phyloP scores from a whole-genome alignment of 2,797 vertebrate genomes.

The Balearica regulorum region DNA sequence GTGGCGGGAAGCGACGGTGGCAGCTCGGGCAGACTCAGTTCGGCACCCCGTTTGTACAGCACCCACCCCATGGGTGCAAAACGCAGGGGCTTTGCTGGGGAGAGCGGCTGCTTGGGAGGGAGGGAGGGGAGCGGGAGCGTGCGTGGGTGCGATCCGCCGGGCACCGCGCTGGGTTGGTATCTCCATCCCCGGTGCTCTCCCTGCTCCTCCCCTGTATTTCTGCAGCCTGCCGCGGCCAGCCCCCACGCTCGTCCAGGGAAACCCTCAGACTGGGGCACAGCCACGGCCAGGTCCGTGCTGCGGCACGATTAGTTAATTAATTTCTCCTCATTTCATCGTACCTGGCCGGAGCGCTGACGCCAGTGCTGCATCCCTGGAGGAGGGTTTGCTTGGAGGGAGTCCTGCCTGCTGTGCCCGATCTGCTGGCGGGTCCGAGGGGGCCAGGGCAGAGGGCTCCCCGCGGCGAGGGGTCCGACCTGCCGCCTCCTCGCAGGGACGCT shows the following conservation, averaged over 20 bases:
- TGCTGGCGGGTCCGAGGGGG: fast-evolving
- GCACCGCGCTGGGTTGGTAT: fast-evolving
- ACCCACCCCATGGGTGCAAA: background rate
- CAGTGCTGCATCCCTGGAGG: background rate
- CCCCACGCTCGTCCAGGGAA: fast-evolving
- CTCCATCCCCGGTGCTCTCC: background rate
- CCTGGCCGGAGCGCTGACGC: background rate
- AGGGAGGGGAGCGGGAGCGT: background rate
- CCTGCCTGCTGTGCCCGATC: fast-evolving
- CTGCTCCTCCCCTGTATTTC: too few species aligned
- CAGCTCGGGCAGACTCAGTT: background rate
- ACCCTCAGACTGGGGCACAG: background rate
- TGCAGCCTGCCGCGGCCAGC: background rate
- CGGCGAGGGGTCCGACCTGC: fast-evolving
- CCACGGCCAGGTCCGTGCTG: background rate
- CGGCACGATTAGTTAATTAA: background rate
- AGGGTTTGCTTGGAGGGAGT: background rate
- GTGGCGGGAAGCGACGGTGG: fast-evolving
- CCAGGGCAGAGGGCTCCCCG: background rate
- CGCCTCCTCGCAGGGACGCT: background rate
- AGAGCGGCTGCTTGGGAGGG: background rate
- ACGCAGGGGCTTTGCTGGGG: fast-evolving
- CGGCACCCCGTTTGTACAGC: background rate
- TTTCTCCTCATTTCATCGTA: background rate
- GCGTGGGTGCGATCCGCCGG: fast-evolving